phyloP scores from a whole-genome alignment of 2,797 vertebrate genomes.

The Taenioides sp. region DNA sequence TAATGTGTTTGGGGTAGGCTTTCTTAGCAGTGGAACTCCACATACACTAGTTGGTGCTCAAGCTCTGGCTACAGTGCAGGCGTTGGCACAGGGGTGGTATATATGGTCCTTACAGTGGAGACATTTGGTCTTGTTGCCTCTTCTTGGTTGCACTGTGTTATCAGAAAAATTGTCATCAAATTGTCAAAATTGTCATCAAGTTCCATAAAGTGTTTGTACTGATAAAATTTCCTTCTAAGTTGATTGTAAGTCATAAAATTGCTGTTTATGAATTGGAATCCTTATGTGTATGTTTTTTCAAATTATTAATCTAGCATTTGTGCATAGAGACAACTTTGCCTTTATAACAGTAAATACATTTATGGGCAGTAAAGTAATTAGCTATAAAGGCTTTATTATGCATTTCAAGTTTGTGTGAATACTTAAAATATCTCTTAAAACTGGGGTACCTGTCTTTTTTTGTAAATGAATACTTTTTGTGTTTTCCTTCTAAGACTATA shows the following conservation, averaged over 20 bases:
- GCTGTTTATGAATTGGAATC: neutral
- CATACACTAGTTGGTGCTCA: constrained; percentile 75
- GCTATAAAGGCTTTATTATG: neutral
- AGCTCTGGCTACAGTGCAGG: constrained; percentile 50
- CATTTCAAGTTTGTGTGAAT: neutral
- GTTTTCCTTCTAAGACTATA: too few species aligned
- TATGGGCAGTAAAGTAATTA: neutral
- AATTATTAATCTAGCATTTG: constrained; percentile 50
- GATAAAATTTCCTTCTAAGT: neutral
- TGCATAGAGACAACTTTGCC: neutral
- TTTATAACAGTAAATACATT: neutral
- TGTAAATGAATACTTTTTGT: too few species aligned
- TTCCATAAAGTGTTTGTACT: constrained; percentile 33
- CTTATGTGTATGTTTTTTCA: neutral
- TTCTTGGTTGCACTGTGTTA: constrained; percentile 61
- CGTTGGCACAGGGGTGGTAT: constrained; percentile 21
- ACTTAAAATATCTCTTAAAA: neutral
- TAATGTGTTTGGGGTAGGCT: constrained; percentile 80
- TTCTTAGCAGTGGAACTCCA: constrained; percentile 48
- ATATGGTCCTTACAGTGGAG: neutral
- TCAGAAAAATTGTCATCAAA: constrained; percentile 75
- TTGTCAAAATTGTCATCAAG: constrained; percentile 71
- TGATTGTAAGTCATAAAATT: neutral
- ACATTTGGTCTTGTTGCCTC: constrained; percentile 55
- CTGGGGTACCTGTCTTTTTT: too few species aligned